Percentiles rank a stretch among this genome's conserved stretches.
phyloP scores from a whole-genome alignment of 2,113 vertebrate genomes.

The Hiodon alosoides region DNA sequence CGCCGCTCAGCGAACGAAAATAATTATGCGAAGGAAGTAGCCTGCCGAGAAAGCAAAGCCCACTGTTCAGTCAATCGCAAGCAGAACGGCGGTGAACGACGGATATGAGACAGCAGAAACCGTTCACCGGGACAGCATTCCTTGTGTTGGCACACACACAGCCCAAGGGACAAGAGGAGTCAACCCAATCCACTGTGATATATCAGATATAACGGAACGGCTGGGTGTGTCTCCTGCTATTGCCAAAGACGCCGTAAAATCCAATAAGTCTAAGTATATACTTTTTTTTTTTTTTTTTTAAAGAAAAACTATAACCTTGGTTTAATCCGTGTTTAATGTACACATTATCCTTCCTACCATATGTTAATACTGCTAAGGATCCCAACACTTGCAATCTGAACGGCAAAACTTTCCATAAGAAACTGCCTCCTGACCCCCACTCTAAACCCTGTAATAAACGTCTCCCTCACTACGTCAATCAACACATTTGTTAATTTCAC shows the following conservation, averaged over 20 bases:
- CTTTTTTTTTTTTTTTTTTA: too few relatives aligned
- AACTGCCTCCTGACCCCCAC: constrained; percentile 38
- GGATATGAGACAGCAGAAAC: constrained; percentile 44
- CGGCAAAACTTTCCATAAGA: constrained; percentile 39
- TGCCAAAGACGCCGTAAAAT: too few relatives aligned
- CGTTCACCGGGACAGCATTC: constrained; percentile 57
- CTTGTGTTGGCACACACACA: constrained; percentile 73
- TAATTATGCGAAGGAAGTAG: not conserved
- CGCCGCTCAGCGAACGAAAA: too few relatives aligned
- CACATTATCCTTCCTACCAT: too few relatives aligned
- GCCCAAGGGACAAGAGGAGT: constrained; percentile 52
- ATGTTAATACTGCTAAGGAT: constrained; percentile 61
- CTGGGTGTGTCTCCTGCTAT: constrained; percentile 11
- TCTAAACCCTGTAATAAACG: constrained; percentile 20
- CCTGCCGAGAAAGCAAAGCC: constrained; percentile 46
- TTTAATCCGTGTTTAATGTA: constrained; percentile 45
- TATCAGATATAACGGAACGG: constrained; percentile 42
- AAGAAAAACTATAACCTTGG: too few relatives aligned
- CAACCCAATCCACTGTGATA: constrained; percentile 45
- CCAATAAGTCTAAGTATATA: too few relatives aligned
- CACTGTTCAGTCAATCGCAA: constrained; percentile 37
- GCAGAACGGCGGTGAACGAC: constrained; percentile 23
- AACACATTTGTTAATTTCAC: constrained; percentile 45
- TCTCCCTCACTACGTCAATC: too few relatives aligned
- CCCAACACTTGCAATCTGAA: constrained; percentile 48